phyloP scores from a whole-genome alignment of 2,888 invertebrate genomes.

The Eledona agricola region DNA sequence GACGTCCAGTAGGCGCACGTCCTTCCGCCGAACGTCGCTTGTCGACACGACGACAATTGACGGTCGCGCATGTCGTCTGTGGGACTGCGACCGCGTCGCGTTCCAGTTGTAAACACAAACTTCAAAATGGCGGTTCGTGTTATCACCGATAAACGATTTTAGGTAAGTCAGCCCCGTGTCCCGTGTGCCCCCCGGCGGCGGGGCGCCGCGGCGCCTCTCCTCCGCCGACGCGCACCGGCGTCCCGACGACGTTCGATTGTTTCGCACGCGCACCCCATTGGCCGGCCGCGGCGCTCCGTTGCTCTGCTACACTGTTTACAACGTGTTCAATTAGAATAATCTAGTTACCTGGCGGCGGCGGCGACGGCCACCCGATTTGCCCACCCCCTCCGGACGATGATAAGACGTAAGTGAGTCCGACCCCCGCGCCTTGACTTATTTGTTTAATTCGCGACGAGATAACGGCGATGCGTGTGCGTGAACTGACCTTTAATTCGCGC shows the following conservation, averaged over 20 bases:
- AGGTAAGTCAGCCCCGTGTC: slow-evolving; percentile 47
- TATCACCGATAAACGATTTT: slow-evolving; percentile 51
- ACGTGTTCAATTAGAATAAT: slow-evolving; percentile 23
- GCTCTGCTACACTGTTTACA: slow-evolving; percentile 26
- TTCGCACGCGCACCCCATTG: slow-evolving; percentile 18
- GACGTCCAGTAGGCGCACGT: slow-evolving; percentile 21
- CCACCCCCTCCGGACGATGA: slow-evolving; percentile 14
- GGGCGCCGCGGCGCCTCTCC: slow-evolving; percentile 3
- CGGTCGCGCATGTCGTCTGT: slow-evolving; percentile 34
- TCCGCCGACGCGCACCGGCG: neutral
- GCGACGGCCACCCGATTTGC: slow-evolving; percentile 7
- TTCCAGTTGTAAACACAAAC: slow-evolving; percentile 36
- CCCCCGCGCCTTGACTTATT: too few relatives aligned
- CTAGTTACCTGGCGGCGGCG: slow-evolving; percentile 21
- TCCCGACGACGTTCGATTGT: slow-evolving; percentile 17
- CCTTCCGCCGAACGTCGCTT: slow-evolving; percentile 29
- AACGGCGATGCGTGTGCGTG: too few relatives aligned
- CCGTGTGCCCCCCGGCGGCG: neutral
- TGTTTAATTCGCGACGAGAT: too few relatives aligned
- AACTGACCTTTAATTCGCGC: too few relatives aligned
- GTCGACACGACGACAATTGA: slow-evolving; percentile 22
- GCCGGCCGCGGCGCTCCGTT: slow-evolving; percentile 8
- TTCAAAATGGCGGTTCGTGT: slow-evolving; percentile 55
- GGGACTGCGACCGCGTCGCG: slow-evolving; percentile 17
- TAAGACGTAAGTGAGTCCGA: slow-evolving; percentile 25